phyloP scores from a whole-genome alignment of 1,140 invertebrate species.

The Phthorimaea operculella region DNA sequence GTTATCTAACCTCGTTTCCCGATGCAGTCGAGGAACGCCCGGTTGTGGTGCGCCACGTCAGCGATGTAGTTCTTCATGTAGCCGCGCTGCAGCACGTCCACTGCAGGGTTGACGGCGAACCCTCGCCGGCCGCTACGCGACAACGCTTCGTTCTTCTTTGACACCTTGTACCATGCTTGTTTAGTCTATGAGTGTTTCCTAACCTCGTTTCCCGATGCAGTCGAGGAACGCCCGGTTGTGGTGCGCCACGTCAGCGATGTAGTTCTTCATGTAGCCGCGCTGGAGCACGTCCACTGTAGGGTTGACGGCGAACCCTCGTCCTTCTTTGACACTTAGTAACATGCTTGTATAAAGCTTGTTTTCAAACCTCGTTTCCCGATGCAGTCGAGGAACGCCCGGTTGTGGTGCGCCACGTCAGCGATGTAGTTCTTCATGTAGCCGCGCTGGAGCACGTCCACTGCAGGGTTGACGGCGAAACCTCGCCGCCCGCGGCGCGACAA shows the following conservation, averaged over 20 bases:
- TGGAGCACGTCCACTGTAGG: constrained; percentile 70
- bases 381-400: constrained; percentile 67
- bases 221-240: constrained; percentile 67
- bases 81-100: constrained; percentile 75
- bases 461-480: constrained; percentile 46
- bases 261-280: constrained; percentile 74
- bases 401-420: constrained; percentile 66
- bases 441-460: constrained; percentile 72
- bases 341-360: too few species aligned
- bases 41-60: constrained; percentile 66
- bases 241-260: constrained; percentile 67
- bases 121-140: constrained; percentile 29
- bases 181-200: too few species aligned
- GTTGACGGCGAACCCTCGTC: constrained; percentile 42
- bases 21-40: constrained; percentile 67
- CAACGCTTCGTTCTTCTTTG: constrained; percentile 17
- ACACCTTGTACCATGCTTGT: constrained; percentile 46
- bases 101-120: constrained; percentile 47
- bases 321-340: constrained; percentile 31
- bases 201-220: constrained; percentile 69
- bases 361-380: constrained; percentile 69
- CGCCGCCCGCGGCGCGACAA: constrained; percentile 25
- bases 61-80: constrained; percentile 71
- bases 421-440: constrained; percentile 72
- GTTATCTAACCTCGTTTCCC: constrained; percentile 69